These are phyloP conservation scores for Drosophila hamatofila DNA, from an alignment of 2,888 invertebrate genomes.

Conservation along the genomic window DNA sequence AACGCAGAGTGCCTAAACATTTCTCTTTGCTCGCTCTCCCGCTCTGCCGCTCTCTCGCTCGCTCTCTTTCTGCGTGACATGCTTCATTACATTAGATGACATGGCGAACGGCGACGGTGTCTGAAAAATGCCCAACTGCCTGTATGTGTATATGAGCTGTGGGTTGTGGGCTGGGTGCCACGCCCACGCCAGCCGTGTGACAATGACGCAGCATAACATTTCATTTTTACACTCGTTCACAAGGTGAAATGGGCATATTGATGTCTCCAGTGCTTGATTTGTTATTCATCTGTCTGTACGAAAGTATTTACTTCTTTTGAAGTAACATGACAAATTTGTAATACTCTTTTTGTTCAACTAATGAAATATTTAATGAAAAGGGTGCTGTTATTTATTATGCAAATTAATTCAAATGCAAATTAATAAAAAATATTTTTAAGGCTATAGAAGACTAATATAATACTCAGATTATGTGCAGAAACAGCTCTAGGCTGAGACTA, in stretches of 20 bases:
- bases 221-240: slow-evolving; percentile 45
- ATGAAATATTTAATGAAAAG: too few species aligned
- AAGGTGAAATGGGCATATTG: background rate
- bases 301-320: background rate
- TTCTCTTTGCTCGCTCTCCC: slow-evolving; percentile 13
- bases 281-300: too few species aligned
- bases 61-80: slow-evolving; percentile 20
- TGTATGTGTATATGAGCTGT: slow-evolving; percentile 21
- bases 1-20: slow-evolving; percentile 42
- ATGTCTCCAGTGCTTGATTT: background rate
- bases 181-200: slow-evolving; percentile 57
- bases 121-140: slow-evolving; percentile 28
- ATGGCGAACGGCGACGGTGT: slow-evolving; percentile 59
- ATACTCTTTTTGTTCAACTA: too few species aligned
- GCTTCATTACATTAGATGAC: slow-evolving; percentile 80
- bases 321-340: background rate
- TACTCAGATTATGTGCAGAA: background rate
- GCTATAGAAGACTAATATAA: background rate
- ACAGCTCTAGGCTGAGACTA: background rate
- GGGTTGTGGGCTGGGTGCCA: slow-evolving; percentile 28
- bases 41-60: slow-evolving; percentile 3
- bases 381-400: too few species aligned
- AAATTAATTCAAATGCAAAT: too few species aligned
- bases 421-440: too few species aligned
- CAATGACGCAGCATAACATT: slow-evolving; percentile 76